Evolutionary conservation across 1,140 invertebrate genomes (phyloP).

Genomic region (Bilobella aurantiaca): DNA sequence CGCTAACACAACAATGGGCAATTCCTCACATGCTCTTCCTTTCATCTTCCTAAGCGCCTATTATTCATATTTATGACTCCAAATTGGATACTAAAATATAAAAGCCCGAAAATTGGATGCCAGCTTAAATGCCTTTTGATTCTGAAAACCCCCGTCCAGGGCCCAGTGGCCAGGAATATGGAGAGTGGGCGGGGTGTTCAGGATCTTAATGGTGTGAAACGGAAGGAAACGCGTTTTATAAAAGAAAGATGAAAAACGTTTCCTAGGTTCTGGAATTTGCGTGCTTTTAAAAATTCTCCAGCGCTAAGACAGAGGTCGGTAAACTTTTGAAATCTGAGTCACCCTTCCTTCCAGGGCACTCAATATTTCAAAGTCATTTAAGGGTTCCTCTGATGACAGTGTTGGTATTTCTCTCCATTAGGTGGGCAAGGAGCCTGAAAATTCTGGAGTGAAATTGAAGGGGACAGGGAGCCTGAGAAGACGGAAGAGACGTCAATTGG

Average conservation of each 20-base stretch:
- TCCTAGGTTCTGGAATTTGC: too few species aligned
- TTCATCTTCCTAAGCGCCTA: background rate
- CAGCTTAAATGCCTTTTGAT: too few species aligned
- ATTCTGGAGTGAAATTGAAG: conserved; percentile 15
- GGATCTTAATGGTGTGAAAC: too few species aligned
- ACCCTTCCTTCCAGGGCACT: conserved; percentile 5
- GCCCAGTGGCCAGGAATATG: too few species aligned
- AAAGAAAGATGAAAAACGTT: too few species aligned
- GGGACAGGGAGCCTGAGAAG: conserved; percentile 5
- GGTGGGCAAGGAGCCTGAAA: conserved; percentile 2
- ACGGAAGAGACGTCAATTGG: background rate
- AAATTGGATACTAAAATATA: background rate
- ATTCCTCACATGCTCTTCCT: background rate
- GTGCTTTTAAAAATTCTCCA: too few species aligned
- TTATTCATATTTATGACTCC: background rate
- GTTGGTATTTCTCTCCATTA: conserved; percentile 25
- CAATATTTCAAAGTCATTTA: conserved; percentile 28
- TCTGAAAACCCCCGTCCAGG: too few species aligned
- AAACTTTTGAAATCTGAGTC: too few species aligned
- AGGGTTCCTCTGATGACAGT: conserved; percentile 5
- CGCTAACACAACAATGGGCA: background rate
- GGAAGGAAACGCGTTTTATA: too few species aligned
- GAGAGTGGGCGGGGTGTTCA: too few species aligned
- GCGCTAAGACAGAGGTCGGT: too few species aligned
- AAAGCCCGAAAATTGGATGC: too few species aligned